A percentile compares a stretch with the other conserved stretches of the same genome.
phyloP scores from a whole-genome alignment of 2,113 vertebrate genomes.

The Typhlomys cinereus region DNA sequence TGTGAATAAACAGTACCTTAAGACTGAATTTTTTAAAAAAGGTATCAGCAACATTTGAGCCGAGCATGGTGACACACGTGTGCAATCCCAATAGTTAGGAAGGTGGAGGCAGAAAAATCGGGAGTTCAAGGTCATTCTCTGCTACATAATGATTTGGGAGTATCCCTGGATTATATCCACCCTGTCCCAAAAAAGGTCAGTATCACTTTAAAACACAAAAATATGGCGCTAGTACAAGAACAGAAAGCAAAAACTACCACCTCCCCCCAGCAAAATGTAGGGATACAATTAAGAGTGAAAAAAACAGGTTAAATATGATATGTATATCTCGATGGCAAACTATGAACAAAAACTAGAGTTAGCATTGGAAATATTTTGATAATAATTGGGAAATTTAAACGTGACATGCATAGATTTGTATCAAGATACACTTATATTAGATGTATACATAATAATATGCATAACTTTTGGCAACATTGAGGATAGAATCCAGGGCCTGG shows the following conservation, averaged over 20 bases:
- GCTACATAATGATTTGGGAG: not conserved
- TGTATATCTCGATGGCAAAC: not conserved
- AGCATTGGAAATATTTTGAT: not conserved
- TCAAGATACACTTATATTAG: not conserved
- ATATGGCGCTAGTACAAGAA: not conserved
- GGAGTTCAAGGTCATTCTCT: not conserved
- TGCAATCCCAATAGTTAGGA: not conserved
- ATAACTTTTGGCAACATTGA: not conserved
- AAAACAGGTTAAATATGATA: not conserved
- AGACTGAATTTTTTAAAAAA: too few relatives aligned
- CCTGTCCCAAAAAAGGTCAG: not conserved
- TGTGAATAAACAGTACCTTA: too few relatives aligned
- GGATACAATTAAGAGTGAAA: not conserved
- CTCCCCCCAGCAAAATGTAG: not conserved
- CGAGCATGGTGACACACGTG: not conserved
- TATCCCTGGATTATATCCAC: not conserved
- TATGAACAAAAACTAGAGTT: not conserved
- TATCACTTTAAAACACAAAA: conserved; percentile 29
- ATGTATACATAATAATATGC: not conserved
- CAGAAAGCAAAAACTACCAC: not conserved
- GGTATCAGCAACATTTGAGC: not conserved
- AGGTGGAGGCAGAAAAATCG: not conserved
- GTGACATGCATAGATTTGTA: not conserved
- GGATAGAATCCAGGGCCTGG: not conserved
- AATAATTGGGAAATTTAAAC: not conserved